Percentiles rank a stretch among this genome's conserved stretches.
Evolutionary conservation across 2,888 invertebrate species (phyloP).

Genomic region (Hipparchia sbordonii): DNA sequence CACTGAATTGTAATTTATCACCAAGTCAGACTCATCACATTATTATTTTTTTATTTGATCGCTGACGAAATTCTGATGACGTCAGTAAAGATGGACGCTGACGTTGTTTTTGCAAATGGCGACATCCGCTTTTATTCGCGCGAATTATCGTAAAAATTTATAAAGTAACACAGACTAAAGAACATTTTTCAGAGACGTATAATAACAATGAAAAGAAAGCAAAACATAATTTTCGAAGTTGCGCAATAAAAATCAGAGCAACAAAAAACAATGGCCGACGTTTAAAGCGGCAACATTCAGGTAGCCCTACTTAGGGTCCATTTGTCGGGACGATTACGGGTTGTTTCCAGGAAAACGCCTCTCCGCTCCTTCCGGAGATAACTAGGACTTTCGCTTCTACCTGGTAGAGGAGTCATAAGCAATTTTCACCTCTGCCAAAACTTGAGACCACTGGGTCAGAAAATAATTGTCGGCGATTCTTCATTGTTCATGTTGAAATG

Average conservation of each 20-base stretch:
- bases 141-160: background rate
- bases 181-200: background rate
- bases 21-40: too few relatives aligned
- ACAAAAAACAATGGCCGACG: conserved; percentile 19
- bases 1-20: too few relatives aligned
- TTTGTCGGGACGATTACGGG: conserved; percentile 14
- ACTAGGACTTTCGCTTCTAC: background rate
- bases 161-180: too few relatives aligned
- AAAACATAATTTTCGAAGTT: conserved; percentile 12
- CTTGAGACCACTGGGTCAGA: background rate
- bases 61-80: too few relatives aligned
- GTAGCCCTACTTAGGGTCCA: conserved; percentile 11
- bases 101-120: too few relatives aligned
- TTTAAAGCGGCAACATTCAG: conserved; percentile 10
- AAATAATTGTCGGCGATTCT: background rate
- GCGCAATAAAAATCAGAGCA: conserved; percentile 16
- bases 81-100: too few relatives aligned
- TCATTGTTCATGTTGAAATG: too few relatives aligned
- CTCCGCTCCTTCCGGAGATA: conserved; percentile 1
- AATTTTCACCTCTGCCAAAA: background rate
- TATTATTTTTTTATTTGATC: too few relatives aligned
- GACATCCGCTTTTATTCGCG: too few relatives aligned
- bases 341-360: conserved; percentile 7
- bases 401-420: background rate
- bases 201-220: conserved; percentile 2